Evolutionary conservation across 2,888 invertebrate species (phyloP).

Genomic region (Dusona sp.): DNA sequence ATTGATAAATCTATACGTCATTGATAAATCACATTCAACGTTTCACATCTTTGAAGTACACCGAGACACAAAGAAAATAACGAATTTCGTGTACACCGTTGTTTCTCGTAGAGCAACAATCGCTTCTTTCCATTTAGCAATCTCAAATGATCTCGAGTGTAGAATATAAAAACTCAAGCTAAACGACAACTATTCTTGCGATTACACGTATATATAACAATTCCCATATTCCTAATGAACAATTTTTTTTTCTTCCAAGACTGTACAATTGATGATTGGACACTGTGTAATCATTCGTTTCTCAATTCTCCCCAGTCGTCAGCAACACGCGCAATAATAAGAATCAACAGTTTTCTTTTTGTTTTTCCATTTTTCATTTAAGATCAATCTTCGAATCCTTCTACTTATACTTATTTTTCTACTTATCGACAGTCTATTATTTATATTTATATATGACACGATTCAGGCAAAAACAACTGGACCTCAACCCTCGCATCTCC

Average conservation of each 20-base stretch:
- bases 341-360: conserved; percentile 61
- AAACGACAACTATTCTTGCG: conserved; percentile 67
- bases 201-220: conserved; percentile 69
- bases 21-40: conserved; percentile 66
- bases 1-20: conserved; percentile 51
- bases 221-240: conserved; percentile 63
- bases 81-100: not conserved
- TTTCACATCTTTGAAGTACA: conserved; percentile 64
- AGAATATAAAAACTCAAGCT: conserved; percentile 74
- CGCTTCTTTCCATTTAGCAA: not conserved
- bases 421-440: conserved; percentile 56
- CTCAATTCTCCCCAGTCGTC: conserved; percentile 25
- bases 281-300: conserved; percentile 33
- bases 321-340: conserved; percentile 54
- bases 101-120: not conserved
- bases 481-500: not conserved
- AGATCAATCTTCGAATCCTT: conserved; percentile 46
- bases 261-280: conserved; percentile 65
- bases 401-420: conserved; percentile 51
- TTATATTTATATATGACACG: conserved; percentile 72
- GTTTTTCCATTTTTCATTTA: conserved; percentile 18
- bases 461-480: conserved; percentile 3
- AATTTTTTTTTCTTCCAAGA: conserved; percentile 45
- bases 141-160: conserved; percentile 66
- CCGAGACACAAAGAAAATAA: conserved; percentile 49